A percentile compares a stretch with the other conserved stretches of the same genome.
Conservation (phyloP, 1,140 invertebrate species). For the Temnothorax curvispinosus region DNA sequence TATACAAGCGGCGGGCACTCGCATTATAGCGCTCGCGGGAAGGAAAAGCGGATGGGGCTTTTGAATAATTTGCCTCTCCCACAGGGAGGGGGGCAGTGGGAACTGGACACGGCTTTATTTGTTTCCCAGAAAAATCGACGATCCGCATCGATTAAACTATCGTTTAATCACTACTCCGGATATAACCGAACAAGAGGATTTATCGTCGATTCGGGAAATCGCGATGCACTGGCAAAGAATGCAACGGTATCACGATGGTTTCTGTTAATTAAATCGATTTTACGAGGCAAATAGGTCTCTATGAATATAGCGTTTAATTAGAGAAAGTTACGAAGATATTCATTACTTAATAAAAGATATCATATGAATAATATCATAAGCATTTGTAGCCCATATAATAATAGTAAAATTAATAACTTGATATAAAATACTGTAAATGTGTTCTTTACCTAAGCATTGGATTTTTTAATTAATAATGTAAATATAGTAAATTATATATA, state of each 20-base stretch:
- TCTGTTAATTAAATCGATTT: neutral
- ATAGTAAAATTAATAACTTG: neutral
- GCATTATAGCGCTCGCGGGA: slow-evolving; percentile 43
- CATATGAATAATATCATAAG: neutral
- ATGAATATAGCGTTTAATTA: neutral
- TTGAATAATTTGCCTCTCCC: slow-evolving; percentile 71
- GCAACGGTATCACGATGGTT: neutral
- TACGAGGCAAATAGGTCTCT: neutral
- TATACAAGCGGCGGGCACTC: slow-evolving; percentile 46
- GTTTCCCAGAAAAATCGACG: slow-evolving; percentile 63
- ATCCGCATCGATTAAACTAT: slow-evolving; percentile 27
- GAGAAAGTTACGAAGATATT: neutral
- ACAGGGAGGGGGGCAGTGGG: too few species aligned
- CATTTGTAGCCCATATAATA: neutral
- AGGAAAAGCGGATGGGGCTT: slow-evolving; percentile 53
- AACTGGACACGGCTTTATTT: slow-evolving; percentile 53
- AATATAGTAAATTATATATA: neutral
- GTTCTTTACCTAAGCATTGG: neutral
- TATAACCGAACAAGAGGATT: neutral
- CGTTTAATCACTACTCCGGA: slow-evolving; percentile 57
- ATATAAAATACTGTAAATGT: neutral
- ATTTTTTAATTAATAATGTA: neutral
- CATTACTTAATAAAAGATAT: neutral
- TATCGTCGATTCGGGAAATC: slow-evolving; percentile 9
- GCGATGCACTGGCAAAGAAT: neutral